These are phyloP conservation scores for Eurytoma adleriae DNA, from an alignment of 2,888 invertebrate species.

Conservation along the genomic window DNA sequence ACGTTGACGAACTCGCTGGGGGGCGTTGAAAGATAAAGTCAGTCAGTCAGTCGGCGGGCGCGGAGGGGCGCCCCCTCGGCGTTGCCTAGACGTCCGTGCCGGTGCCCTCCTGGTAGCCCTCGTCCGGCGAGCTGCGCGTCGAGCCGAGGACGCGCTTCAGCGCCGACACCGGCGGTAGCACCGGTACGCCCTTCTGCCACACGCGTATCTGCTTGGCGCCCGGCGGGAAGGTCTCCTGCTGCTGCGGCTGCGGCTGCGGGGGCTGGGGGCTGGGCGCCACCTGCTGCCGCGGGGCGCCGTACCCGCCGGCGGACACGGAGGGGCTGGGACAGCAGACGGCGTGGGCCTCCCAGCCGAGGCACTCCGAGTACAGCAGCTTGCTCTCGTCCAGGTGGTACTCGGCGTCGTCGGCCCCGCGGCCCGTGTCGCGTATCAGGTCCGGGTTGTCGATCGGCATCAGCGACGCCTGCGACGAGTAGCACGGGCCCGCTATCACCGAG, in stretches of 20 bases:
- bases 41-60: background rate
- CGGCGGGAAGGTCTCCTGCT: conserved; percentile 76
- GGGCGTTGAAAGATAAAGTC: background rate
- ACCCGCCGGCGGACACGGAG: conserved; percentile 79
- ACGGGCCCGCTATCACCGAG: conserved; percentile 77
- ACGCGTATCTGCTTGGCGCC: conserved; percentile 89
- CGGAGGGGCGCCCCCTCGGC: conserved; percentile 1
- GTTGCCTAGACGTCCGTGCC: conserved; percentile 89
- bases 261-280: conserved; percentile 60
- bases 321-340: conserved; percentile 32
- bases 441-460: conserved; percentile 88
- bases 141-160: conserved; percentile 89
- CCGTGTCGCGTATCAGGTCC: conserved; percentile 89
- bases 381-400: conserved; percentile 60
- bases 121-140: conserved; percentile 91
- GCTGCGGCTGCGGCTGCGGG: conserved; percentile 12
- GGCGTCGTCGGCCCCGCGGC: conserved; percentile 69
- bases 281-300: conserved; percentile 78
- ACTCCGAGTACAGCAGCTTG: conserved; percentile 49
- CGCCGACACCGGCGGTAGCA: conserved; percentile 87
- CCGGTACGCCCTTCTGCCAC: conserved; percentile 91
- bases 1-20: background rate
- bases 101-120: conserved; percentile 94
- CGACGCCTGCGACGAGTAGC: conserved; percentile 84
- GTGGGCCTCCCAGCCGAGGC: conserved; percentile 46